Evolutionary conservation across 1,140 invertebrate species (phyloP).

Genomic region (Drosophila gunungcola): DNA sequence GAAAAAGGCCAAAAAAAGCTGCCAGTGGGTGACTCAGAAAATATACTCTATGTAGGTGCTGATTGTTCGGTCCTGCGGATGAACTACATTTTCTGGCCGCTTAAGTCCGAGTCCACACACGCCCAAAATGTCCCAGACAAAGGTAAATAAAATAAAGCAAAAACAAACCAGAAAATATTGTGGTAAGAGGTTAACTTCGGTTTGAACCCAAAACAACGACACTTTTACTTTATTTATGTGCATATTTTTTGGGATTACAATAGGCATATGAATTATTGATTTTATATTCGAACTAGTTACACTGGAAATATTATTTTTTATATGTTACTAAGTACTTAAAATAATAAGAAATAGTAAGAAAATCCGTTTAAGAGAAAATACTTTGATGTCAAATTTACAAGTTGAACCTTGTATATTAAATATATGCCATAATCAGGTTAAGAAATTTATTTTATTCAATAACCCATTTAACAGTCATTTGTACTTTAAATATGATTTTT

Average conservation of each 20-base stretch:
- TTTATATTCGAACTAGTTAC: constrained; percentile 8
- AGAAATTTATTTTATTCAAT: too few species aligned
- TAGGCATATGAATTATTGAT: constrained; percentile 66
- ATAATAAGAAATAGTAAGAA: too few species aligned
- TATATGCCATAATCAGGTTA: too few species aligned
- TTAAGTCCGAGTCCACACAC: constrained; percentile 41
- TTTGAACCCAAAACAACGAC: neutral
- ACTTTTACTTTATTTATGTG: constrained; percentile 48
- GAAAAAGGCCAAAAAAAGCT: constrained; percentile 15
- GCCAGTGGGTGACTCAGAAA: constrained; percentile 14
- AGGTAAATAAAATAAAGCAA: constrained; percentile 55
- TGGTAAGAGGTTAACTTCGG: constrained; percentile 47
- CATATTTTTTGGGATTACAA: constrained; percentile 45
- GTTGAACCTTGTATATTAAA: too few species aligned
- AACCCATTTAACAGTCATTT: too few species aligned
- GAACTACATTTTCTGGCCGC: constrained; percentile 19
- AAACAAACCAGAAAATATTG: constrained; percentile 19
- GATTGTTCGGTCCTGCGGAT: constrained; percentile 58
- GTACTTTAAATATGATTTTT: too few species aligned
- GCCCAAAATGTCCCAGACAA: constrained; percentile 27
- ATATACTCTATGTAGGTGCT: constrained; percentile 36
- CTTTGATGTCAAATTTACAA: too few species aligned
- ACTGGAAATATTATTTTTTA: neutral
- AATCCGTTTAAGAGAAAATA: too few species aligned
- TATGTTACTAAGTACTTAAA: too few species aligned